Percentiles rank a stretch among this genome's conserved stretches.
Conservation (phyloP, 2,797 vertebrate genomes). For the Telmatherina bonti region DNA sequence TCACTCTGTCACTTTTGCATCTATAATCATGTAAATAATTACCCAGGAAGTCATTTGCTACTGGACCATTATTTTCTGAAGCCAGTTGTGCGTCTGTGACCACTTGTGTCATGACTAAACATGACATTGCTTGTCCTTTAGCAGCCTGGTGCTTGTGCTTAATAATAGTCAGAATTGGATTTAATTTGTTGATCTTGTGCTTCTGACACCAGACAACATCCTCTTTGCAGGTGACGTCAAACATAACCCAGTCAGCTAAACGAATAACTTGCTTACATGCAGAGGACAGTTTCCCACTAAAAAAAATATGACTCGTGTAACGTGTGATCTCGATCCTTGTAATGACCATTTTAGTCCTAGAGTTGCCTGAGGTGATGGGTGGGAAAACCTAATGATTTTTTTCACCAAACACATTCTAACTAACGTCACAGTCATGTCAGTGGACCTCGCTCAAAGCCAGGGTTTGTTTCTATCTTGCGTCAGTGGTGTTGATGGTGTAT, state of each 20-base stretch:
- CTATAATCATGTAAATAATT: no score
- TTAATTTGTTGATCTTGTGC: constrained; percentile 12
- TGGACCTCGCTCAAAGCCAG: background rate
- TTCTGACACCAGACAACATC: background rate
- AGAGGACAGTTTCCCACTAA: background rate
- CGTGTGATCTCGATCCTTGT: background rate
- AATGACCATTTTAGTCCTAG: constrained; percentile 18
- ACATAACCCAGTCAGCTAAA: constrained; percentile 1
- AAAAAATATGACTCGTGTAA: background rate
- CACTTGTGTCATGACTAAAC: no score
- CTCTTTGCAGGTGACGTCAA: constrained; percentile 1
- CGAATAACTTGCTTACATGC: constrained; percentile 4
- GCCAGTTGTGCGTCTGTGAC: background rate
- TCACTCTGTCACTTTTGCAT: no score
- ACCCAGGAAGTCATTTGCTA: no score
- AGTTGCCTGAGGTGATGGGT: constrained; percentile 30
- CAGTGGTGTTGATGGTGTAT: background rate
- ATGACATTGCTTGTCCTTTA: background rate
- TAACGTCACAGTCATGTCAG: constrained; percentile 40
- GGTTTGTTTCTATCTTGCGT: constrained; percentile 37
- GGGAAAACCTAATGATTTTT: constrained; percentile 53
- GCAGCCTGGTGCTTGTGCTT: background rate
- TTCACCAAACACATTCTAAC: constrained; percentile 18
- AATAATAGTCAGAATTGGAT: background rate
- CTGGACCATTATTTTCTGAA: background rate